A percentile compares a stretch with the other conserved stretches of the same genome.
phyloP scores from a whole-genome alignment of 2,113 vertebrate genomes.

The Pedionomus torquatus region DNA sequence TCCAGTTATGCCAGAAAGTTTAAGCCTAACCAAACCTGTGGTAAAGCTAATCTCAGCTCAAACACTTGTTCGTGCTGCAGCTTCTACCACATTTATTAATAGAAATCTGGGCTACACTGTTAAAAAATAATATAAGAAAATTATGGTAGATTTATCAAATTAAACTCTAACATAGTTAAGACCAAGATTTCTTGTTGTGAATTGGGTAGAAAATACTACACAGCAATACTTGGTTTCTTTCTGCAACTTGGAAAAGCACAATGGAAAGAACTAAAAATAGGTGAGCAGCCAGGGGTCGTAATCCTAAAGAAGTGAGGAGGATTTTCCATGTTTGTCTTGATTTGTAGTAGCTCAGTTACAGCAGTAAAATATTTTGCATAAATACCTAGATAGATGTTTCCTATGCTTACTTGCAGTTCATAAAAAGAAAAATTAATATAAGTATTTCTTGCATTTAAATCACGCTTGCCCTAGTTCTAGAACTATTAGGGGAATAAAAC shows the following conservation, averaged over 20 bases:
- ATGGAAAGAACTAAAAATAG: neutral
- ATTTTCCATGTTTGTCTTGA: neutral
- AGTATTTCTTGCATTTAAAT: constrained; percentile 59
- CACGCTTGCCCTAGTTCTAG: constrained; percentile 52
- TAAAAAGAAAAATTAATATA: constrained; percentile 50
- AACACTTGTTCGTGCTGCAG: neutral
- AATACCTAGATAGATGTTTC: constrained; percentile 16
- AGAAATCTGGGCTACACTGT: neutral
- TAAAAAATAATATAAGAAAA: neutral
- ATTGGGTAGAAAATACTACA: neutral
- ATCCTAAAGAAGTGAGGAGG: neutral
- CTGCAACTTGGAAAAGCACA: neutral
- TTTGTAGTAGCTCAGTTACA: neutral
- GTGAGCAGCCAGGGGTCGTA: neutral
- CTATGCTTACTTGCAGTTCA: constrained; percentile 8
- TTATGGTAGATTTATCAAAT: neutral
- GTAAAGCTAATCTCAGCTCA: neutral
- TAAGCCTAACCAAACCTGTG: neutral
- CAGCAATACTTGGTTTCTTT: neutral
- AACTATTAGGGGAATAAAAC: constrained; percentile 62
- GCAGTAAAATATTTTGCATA: neutral
- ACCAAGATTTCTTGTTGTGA: neutral
- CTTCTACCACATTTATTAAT: neutral
- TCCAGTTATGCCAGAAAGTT: neutral
- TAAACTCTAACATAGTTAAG: neutral